Conservation (phyloP, 2,113 vertebrate genomes). For the Tamias sibiricus region DNA sequence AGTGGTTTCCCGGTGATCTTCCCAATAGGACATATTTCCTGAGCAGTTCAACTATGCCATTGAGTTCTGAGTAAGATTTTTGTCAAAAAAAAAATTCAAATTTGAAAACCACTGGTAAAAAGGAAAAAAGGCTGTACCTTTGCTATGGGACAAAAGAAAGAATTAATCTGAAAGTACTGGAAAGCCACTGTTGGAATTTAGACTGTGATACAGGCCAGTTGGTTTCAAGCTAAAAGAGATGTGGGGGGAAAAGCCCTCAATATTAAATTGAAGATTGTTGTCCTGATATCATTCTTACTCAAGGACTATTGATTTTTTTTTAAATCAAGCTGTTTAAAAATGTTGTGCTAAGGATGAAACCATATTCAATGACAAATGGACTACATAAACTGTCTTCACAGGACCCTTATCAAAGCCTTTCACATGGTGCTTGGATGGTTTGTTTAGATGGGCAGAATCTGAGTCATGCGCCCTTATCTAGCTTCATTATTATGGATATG, state of each 20-base stretch:
- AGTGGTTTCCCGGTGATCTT: not conserved
- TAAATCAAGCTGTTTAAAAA: constrained; percentile 77
- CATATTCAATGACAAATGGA: constrained; percentile 75
- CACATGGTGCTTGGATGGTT: constrained; percentile 68
- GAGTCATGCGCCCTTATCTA: constrained; percentile 70
- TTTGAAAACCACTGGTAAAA: constrained; percentile 38
- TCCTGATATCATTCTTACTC: constrained; percentile 73
- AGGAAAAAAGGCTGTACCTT: not conserved
- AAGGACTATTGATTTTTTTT: constrained; percentile 68
- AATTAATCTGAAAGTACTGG: constrained; percentile 45
- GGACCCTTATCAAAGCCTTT: constrained; percentile 78
- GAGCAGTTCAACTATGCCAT: not conserved
- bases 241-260: not conserved
- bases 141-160: constrained; percentile 48
- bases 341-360: constrained; percentile 73
- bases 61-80: constrained; percentile 32
- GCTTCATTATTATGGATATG: constrained; percentile 81
- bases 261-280: constrained; percentile 77
- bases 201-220: constrained; percentile 47
- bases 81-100: constrained; percentile 7
- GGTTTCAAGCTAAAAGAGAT: constrained; percentile 63
- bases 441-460: constrained; percentile 75
- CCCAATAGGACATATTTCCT: not conserved
- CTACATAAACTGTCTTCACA: constrained; percentile 55
- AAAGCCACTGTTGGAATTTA: constrained; percentile 58